Evolutionary conservation across 2,113 vertebrate genomes (phyloP).

Genomic region (Dasyprocta punctata): DNA sequence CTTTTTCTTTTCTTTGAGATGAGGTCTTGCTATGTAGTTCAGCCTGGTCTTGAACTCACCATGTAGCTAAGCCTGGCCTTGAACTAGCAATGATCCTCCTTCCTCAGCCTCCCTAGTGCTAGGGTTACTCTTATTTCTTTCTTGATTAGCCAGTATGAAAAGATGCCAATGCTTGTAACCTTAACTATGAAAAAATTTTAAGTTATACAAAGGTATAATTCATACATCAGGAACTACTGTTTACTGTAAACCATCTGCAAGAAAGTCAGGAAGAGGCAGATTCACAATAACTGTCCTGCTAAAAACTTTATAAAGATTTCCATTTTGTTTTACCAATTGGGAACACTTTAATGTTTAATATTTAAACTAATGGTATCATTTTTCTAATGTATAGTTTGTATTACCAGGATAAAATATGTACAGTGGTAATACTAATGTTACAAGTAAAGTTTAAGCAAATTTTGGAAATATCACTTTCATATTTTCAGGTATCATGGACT

Average conservation of each 20-base stretch:
- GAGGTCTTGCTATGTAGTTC: background rate
- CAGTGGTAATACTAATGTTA: conserved; percentile 30
- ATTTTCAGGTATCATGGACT: conserved; percentile 64
- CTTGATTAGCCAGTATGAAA: conserved; percentile 5
- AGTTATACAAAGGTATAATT: background rate
- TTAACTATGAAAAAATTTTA: conserved; percentile 10
- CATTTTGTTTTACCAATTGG: conserved; percentile 67
- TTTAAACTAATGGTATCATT: conserved; percentile 73
- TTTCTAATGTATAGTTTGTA: conserved; percentile 72
- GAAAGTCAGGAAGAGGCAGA: background rate
- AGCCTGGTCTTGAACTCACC: background rate
- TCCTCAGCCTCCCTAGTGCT: background rate
- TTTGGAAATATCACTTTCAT: conserved; percentile 66
- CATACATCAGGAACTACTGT: background rate
- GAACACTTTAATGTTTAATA: conserved; percentile 67
- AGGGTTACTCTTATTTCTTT: background rate
- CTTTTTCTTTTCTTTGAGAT: background rate
- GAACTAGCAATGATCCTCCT: background rate
- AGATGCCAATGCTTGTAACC: background rate
- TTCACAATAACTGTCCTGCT: background rate
- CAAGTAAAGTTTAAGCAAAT: conserved; percentile 51
- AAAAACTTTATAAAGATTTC: conserved; percentile 34
- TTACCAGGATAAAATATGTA: conserved; percentile 35
- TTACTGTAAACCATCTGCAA: background rate
- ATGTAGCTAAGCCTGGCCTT: background rate